Evolutionary conservation across 2,113 vertebrate species (phyloP).

Genomic region (Andinoacara biseriatus): DNA sequence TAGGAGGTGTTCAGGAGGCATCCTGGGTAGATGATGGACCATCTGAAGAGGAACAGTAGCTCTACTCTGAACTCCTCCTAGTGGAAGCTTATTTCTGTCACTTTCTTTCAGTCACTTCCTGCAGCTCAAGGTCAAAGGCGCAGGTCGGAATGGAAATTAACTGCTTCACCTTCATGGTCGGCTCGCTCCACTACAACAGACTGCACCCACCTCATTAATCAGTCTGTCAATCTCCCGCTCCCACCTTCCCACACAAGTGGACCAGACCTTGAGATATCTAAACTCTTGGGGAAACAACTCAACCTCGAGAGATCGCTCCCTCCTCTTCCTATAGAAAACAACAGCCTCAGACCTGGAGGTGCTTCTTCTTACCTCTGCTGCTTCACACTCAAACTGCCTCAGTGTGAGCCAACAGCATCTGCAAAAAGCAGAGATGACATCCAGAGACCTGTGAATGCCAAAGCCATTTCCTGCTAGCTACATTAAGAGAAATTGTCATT

Average conservation of each 20-base stretch:
- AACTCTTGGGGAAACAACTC: neutral
- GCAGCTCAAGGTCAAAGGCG: neutral
- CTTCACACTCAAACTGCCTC: too few relatives aligned
- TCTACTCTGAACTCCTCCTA: neutral
- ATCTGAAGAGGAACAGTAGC: accelerated
- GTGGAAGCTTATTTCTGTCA: neutral
- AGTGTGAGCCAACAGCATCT: too few relatives aligned
- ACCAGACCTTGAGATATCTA: neutral
- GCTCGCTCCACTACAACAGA: too few relatives aligned
- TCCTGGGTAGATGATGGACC: neutral
- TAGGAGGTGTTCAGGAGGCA: neutral
- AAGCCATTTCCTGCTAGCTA: too few relatives aligned
- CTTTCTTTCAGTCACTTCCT: neutral
- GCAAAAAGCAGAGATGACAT: too few relatives aligned
- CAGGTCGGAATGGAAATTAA: neutral
- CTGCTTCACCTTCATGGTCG: neutral
- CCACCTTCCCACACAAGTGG: neutral
- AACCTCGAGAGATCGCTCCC: neutral
- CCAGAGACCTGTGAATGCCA: too few relatives aligned
- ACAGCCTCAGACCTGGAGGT: neutral
- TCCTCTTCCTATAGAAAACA: neutral
- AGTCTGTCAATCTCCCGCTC: neutral
- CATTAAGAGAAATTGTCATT: too few relatives aligned
- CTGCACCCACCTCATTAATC: neutral
- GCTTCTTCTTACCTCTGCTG: neutral